Base-by-base conservation (phyloP, 2,797 vertebrate genomes). In the Mastacembelus armatus region DNA sequence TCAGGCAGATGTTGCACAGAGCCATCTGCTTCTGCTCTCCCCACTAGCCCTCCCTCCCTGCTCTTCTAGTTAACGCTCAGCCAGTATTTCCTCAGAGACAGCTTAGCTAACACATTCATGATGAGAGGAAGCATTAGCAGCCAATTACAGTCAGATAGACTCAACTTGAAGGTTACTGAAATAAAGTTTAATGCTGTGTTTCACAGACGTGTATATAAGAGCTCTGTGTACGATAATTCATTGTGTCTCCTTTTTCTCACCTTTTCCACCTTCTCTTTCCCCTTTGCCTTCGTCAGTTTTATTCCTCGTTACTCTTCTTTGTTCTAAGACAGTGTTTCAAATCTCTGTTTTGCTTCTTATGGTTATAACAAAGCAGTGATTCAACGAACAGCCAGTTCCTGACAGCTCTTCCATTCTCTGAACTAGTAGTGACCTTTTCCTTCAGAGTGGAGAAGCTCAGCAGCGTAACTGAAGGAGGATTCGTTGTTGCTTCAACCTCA, bases 101-200 rank as follows among this genome's bases (percentile, higher is more conserved):
- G 47, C 63, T 83, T 86, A 78, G 73, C 68, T 74, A 71, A 66
- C 78, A 48, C 61, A 35, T 75, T 74, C 29, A 35, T 27, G 40
- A 78, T 78, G 69, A 74, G 58, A 71, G 66, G 47, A 52, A 69
- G 67, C 81, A 83, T 85, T 83, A 81, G 61, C 77, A 71, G 68
- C 66, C 81, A 79, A 57, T 81, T 83, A 83, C 50, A 66, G 50
- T 58, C 64, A 66, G 56, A 83, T 36, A 65, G 54, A 61, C 60
- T 71, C 39, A 3, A 67, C 48, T 67, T 35, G 50, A 67, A 80
- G 74, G 71, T 81, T 60, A 54, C 43, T 70, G 9, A 22, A 71
- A 56, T 33, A 16, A 67, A 50, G 47, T 54, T 56, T 26, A 40
- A 42, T 39, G 15, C 9, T 21, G 3, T 15, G 49, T 29, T 62